phyloP scores from a whole-genome alignment of 2,113 vertebrate species.

The Hipposideros armiger region DNA sequence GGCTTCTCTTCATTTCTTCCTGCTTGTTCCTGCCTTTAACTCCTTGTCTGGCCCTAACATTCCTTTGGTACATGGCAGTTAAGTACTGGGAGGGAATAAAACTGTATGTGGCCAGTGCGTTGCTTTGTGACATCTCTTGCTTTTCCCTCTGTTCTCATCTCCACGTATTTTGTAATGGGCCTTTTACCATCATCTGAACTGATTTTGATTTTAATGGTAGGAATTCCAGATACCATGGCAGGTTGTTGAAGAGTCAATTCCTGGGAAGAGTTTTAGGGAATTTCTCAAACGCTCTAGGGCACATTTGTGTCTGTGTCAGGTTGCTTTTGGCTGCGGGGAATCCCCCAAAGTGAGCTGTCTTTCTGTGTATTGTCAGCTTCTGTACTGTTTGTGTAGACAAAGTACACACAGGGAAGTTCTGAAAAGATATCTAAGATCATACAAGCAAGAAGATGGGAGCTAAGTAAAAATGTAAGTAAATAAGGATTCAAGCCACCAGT shows the following conservation, averaged over 20 bases:
- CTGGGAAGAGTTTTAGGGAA: conserved; percentile 7
- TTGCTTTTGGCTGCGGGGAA: conserved; percentile 5
- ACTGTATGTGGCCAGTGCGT: not conserved
- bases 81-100: not conserved
- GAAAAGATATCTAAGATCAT: not conserved
- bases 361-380: not conserved
- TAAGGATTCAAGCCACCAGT: not conserved
- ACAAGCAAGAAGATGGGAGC: not conserved
- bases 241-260: conserved; percentile 6
- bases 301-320: not conserved
- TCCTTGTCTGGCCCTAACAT: not conserved
- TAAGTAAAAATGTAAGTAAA: conserved; percentile 27
- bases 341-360: not conserved
- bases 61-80: not conserved
- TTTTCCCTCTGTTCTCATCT: not conserved
- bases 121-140: not conserved
- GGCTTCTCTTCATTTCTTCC: not conserved
- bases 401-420: not conserved
- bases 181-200: not conserved
- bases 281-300: not conserved
- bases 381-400: not conserved
- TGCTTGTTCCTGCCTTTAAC: not conserved
- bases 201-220: not conserved
- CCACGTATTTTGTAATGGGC: not conserved
- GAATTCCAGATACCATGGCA: not conserved